Conservation (phyloP, 92 coral and sea anemone genomes). For the Bergia sp. region DNA sequence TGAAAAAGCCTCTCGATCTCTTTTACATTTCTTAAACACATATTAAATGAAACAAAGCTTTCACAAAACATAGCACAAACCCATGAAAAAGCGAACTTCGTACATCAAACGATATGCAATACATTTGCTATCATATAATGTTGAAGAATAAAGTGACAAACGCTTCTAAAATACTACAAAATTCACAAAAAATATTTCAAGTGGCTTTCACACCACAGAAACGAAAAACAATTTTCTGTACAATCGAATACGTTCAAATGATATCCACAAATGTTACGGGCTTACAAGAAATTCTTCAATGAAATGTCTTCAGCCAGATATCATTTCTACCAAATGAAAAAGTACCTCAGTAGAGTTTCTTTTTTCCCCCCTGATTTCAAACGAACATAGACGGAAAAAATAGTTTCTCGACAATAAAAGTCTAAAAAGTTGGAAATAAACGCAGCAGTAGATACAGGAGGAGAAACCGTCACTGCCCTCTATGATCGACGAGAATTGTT, state of each 20-base stretch:
- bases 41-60: not conserved
- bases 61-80: not conserved
- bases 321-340: not conserved
- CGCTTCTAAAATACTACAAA: not conserved
- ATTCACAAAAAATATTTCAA: not conserved
- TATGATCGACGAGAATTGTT: not conserved
- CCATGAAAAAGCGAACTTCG: not conserved
- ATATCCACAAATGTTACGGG: not conserved
- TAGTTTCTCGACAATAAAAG: not conserved
- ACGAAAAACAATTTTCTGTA: slow-evolving; percentile 2
- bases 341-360: not conserved
- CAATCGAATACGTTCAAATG: slow-evolving; percentile 13
- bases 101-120: not conserved
- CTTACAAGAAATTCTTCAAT: not conserved
- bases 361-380: not conserved
- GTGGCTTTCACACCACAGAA: slow-evolving; percentile 24
- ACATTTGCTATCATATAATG: not conserved
- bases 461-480: not conserved
- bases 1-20: slow-evolving; percentile 17
- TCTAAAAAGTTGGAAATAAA: not conserved
- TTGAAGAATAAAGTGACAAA: not conserved
- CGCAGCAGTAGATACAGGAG: not conserved
- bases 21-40: not conserved
- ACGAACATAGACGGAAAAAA: not conserved
- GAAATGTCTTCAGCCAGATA: not conserved